phyloP scores from a whole-genome alignment of 2,888 invertebrate species.

The Aethes cnicana region DNA sequence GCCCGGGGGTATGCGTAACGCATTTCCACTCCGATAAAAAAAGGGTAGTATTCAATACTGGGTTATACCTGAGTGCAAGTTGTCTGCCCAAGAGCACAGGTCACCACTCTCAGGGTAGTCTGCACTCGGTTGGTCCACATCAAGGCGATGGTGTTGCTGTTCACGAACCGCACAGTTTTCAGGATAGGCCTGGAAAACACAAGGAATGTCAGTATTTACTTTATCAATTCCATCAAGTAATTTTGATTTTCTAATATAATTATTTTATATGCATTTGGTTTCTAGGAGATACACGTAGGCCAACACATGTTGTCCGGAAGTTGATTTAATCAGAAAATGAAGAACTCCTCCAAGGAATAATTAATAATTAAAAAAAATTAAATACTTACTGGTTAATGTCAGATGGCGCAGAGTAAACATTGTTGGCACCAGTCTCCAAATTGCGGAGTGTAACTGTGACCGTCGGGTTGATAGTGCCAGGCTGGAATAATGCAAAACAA shows the following conservation, averaged over 20 bases:
- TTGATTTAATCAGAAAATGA: too few relatives aligned
- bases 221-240: too few relatives aligned
- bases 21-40: too few relatives aligned
- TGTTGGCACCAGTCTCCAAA: slow-evolving; percentile 39
- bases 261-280: too few relatives aligned
- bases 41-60: too few relatives aligned
- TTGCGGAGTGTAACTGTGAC: slow-evolving; percentile 66
- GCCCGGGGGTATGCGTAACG: too few relatives aligned
- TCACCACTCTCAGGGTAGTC: slow-evolving; percentile 82
- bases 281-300: too few relatives aligned
- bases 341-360: too few relatives aligned
- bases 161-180: slow-evolving; percentile 89
- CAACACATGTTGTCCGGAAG: too few relatives aligned
- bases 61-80: slow-evolving; percentile 53
- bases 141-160: slow-evolving; percentile 85
- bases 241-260: too few relatives aligned
- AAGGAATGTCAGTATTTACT: too few relatives aligned
- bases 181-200: slow-evolving; percentile 82
- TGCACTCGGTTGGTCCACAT: slow-evolving; percentile 96
- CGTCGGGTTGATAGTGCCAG: slow-evolving; percentile 71
- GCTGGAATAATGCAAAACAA: slow-evolving; percentile 43
- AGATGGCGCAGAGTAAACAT: slow-evolving; percentile 50
- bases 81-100: slow-evolving; percentile 79
- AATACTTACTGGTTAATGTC: slow-evolving; percentile 61
- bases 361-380: not conserved